Base-by-base conservation (phyloP, 1,140 invertebrate species). In the Hormaphis cornu region DNA sequence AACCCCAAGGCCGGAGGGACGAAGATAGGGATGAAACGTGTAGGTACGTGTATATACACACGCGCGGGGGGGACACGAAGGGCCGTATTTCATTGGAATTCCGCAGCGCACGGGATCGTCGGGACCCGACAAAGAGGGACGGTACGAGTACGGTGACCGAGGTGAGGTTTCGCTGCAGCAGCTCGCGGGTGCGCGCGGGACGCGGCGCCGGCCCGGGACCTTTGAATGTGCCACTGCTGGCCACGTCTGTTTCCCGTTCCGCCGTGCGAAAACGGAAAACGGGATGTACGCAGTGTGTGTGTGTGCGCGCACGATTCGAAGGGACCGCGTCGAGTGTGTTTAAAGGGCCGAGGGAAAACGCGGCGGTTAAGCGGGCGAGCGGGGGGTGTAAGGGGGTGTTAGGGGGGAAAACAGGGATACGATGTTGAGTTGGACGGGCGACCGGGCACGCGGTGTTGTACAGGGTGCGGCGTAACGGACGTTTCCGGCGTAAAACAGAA, bases 181-280 rank as follows among this genome's bases (percentile, higher is more conserved):
- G n/a, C 30, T 22, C 16, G 58, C 8, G 16, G 37, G 22, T 2
- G n/a, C 16, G 14, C 20, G 1, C 12, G 18, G 35, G 16, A 3
- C 33, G 9, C 12, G 20, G n/a, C 12, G 14, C 1, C 9, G 14
- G n/a, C 28, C 12, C 12, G 16, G 61, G 44, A 48, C 61, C 61
- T 66, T 66, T 66, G 44, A 50, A 66, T 50, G 42, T 30, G 30
- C 61, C n/a, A n/a, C n/a, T n/a, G n/a, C n/a, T n/a, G n/a, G n/a
- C n/a, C n/a, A 22, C 61, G 61, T 66, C 61, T 66, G 50, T 66
- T 66, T 66, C 61, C 61, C 44, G 61, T 66, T 66, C 61, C 61
- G 50, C 35, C 61, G 61, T n/a, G n/a, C 44, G 61, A 66, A 66
- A 66, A 66, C 61, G 61, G 61, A 66, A 66, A 66, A 66, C 44